Evolutionary conservation across 1,140 invertebrate genomes (phyloP).

Genomic region (Scaptomyza pallida): DNA sequence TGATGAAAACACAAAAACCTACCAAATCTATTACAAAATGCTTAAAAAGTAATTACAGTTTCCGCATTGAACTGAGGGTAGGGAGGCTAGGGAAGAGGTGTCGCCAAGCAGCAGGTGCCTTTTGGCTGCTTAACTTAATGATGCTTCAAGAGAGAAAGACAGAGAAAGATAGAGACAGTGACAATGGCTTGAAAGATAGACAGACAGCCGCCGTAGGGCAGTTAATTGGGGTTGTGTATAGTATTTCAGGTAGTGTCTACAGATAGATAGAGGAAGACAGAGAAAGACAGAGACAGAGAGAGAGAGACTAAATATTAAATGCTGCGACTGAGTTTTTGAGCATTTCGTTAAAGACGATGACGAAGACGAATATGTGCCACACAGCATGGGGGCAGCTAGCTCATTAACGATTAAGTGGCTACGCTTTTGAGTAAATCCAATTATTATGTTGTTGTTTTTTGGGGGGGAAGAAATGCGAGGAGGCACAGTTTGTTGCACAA

Average conservation of each 20-base stretch:
- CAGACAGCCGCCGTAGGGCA: conserved; percentile 10
- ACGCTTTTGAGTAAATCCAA: conserved; percentile 68
- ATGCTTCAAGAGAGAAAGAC: conserved; percentile 12
- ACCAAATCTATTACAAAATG: conserved; percentile 76
- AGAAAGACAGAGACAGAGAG: no score
- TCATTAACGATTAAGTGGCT: conserved; percentile 74
- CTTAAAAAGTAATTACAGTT: conserved; percentile 78
- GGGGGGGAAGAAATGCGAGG: conserved; percentile 42
- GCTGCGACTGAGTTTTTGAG: conserved; percentile 49
- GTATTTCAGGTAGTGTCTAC: background rate
- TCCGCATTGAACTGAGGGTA: conserved; percentile 57
- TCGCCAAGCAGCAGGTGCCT: conserved; percentile 46
- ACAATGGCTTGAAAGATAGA: conserved; percentile 46
- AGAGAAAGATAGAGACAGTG: conserved; percentile 6
- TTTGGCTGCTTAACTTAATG: conserved; percentile 36
- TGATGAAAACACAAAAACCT: conserved; percentile 37
- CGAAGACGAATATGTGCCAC: conserved; percentile 14
- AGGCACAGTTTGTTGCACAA: conserved; percentile 56
- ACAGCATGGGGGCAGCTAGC: conserved; percentile 17
- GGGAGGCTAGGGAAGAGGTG: conserved; percentile 9
- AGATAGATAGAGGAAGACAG: no score
- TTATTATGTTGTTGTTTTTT: conserved; percentile 54
- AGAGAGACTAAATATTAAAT: conserved; percentile 18
- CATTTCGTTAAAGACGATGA: conserved; percentile 53
- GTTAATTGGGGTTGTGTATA: conserved; percentile 21